A percentile compares a stretch with the other conserved stretches of the same genome.
These are phyloP conservation scores for Tetanocera ferruginea DNA, from an alignment of 2,888 invertebrate genomes.

Conservation along the genomic window DNA sequence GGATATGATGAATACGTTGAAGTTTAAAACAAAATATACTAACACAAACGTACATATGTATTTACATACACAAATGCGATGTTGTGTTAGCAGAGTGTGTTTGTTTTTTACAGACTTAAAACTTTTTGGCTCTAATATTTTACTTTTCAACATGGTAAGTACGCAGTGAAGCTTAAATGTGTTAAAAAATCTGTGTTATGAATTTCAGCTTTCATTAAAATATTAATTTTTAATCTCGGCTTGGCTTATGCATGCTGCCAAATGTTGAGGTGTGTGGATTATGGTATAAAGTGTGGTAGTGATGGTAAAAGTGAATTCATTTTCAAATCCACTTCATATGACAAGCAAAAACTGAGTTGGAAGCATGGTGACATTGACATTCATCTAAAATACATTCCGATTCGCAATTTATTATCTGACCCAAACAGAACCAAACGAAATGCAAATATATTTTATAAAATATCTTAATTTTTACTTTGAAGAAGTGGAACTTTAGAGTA, in stretches of 20 bases:
- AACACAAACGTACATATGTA: conserved; percentile 24
- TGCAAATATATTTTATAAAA: too few species aligned
- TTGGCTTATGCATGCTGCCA: background rate
- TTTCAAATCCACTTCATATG: too few species aligned
- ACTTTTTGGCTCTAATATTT: background rate
- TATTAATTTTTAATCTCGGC: conserved; percentile 10
- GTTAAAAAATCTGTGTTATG: background rate
- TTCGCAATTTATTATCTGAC: too few species aligned
- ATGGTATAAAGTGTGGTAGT: background rate
- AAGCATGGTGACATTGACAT: too few species aligned
- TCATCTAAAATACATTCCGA: too few species aligned
- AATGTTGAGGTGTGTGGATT: background rate
- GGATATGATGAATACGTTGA: background rate
- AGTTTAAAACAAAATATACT: conserved; percentile 49
- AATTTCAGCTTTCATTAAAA: conserved; percentile 11
- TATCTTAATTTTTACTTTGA: too few species aligned
- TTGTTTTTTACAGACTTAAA: background rate
- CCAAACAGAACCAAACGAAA: too few species aligned
- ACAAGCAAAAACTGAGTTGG: too few species aligned
- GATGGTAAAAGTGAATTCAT: too few species aligned
- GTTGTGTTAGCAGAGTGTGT: conserved; percentile 12
- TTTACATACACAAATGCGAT: conserved; percentile 14
- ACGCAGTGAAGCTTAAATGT: conserved; percentile 28
- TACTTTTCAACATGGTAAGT: background rate
- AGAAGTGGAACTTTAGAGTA: too few species aligned